Base-by-base conservation (phyloP, 2,113 vertebrate genomes). In the Rynchops niger region DNA sequence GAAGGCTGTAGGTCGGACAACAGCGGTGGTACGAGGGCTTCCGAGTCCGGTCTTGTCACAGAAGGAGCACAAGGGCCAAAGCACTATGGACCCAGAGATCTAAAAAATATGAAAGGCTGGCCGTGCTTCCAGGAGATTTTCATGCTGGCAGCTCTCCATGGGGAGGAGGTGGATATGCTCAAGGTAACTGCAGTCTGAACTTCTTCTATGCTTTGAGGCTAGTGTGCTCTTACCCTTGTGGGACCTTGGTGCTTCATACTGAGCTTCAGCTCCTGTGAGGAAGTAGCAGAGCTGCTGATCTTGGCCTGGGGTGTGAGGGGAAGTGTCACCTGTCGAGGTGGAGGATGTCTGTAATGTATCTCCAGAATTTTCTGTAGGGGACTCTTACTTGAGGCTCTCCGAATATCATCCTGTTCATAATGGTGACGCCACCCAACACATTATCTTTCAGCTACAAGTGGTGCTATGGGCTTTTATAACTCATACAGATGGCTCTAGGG, bases 61-160 rank as follows among this genome's bases (percentile, higher is more conserved):
- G 84, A 53, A 80, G 34, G 18, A 45, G 18, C 16, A 38, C 53
- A 69, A 43, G 50, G 12, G 32, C 36, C 29, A 19, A 42, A 90
- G 29, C 6, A 2, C 11, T 26, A 3, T 30, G 86, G 93, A 87
- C 79, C 95, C 21, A 86, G 61, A 83, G 83, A 61, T 22, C 67
- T 98, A n/a, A 98, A 86, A 90, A 55, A 50, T 5, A 97, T 21
- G 86, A 98, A 34, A 45, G 99, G 99, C 47, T 99, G 99, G 99
- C 98, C 99, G 1, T 94, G 96, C 95, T 99, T 99, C 95, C 99
- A 97, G 94, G 99, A 99, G 27, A 98, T 99, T 91, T 99, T 99
- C 98, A 99, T 99, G 99, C 96, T 99, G 70, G 99, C 99, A 17
- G 99, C 99, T 47, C 55, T 99, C 71, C 96, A 49, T 71, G 96